Base-by-base conservation (phyloP, 2,888 invertebrate genomes). In the Pachycephus smyrnensis region DNA sequence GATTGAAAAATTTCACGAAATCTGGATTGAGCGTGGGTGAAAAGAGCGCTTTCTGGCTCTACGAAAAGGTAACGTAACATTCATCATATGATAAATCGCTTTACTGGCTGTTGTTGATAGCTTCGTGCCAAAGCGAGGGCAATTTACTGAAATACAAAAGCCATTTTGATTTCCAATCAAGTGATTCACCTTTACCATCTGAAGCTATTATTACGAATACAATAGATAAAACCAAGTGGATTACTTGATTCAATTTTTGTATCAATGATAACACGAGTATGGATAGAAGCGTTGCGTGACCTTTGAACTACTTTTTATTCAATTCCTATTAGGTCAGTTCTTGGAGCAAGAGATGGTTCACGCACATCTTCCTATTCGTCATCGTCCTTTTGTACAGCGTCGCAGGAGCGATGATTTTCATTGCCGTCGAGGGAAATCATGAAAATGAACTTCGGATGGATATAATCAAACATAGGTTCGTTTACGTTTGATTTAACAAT, bases 301-400 rank as follows among this genome's bases (percentile, higher is more conserved):
- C 6, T 40, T 40, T 40, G 4, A 40, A 40, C 6, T 6, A 40
- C 15, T 15, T 40, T 40, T 1, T 33, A 33, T 15, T 40, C 12
- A 40, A 40, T 40, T 40, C 6, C 40, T 40, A 40, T 15, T 81
- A 92, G 90, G 92, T 93, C 83, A 94, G 95, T 88, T 92, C 94
- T 77, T 94, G 95, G 92, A 97, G 97, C 2, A 95, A 94, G 87
- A 94, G 94, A 88, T 97, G 97, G 97, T 97, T 98, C 89, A 97
- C 97, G 69, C 97, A 98, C 92, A 94, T 97, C 81, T 97, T 97
- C 91, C 93, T 98, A 87, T 94, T 96, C 86, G 89, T 96, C 85
- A 94, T 97, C 85, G 94, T 98, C 80, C 92, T 95, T 77, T 91
- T 95, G 77, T 98, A 97, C 91, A 97, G 96, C 86, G 92, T 96